These are phyloP conservation scores for Tinea trinotella DNA, from an alignment of 2,888 invertebrate genomes.

Conservation along the genomic window DNA sequence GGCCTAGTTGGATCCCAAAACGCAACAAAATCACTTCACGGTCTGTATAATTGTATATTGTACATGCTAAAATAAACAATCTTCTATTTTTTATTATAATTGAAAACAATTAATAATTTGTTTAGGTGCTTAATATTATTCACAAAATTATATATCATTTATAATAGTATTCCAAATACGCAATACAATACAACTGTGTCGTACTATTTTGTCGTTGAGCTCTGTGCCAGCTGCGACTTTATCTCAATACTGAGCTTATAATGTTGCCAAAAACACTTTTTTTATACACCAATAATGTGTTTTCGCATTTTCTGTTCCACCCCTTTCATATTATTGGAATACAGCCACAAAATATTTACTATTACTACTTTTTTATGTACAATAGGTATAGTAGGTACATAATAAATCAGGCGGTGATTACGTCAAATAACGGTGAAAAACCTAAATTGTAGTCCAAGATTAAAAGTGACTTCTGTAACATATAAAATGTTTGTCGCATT, in stretches of 20 bases:
- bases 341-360: not conserved
- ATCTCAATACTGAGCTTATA: not conserved
- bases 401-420: not conserved
- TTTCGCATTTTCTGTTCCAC: not conserved
- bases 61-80: too few relatives aligned
- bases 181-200: slow-evolving; percentile 2
- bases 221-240: not conserved
- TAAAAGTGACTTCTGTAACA: too few relatives aligned
- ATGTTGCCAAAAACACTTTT: slow-evolving; percentile 10
- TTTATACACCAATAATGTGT: slow-evolving; percentile 8
- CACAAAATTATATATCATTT: too few relatives aligned
- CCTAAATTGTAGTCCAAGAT: too few relatives aligned
- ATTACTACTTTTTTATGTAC: not conserved
- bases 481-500: too few relatives aligned
- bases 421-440: too few relatives aligned
- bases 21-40: too few relatives aligned
- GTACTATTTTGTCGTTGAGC: not conserved
- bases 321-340: not conserved
- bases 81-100: too few relatives aligned
- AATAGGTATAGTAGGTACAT: not conserved
- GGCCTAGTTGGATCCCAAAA: too few relatives aligned
- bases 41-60: too few relatives aligned
- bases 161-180: not conserved
- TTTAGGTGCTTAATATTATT: too few relatives aligned
- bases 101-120: too few relatives aligned